Conservation (phyloP, 1,140 invertebrate genomes). For the Pemphigus obesinymphae region DNA sequence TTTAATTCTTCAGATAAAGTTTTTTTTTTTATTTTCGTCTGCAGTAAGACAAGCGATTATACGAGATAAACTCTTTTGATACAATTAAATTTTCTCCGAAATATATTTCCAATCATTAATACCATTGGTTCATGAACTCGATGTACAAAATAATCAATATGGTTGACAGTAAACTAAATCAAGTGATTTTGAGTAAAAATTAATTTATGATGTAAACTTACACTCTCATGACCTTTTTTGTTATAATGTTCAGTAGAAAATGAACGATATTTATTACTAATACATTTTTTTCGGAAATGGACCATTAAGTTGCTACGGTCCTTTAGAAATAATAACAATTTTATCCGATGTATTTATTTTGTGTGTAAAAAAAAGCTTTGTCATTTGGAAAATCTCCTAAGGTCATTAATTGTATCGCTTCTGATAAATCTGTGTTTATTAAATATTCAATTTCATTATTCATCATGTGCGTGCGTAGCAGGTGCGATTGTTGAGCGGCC, state of each 20-base stretch:
- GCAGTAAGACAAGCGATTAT: neutral
- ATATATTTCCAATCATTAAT: neutral
- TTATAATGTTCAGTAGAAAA: neutral
- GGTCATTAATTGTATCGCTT: neutral
- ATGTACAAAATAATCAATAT: neutral
- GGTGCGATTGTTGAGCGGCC: too few relatives aligned
- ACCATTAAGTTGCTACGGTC: neutral
- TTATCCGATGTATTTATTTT: neutral
- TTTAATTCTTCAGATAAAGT: neutral
- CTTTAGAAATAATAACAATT: neutral
- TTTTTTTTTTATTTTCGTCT: neutral
- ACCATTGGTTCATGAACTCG: neutral
- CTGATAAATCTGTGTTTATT: neutral
- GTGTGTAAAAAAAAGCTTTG: neutral
- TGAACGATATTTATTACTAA: neutral
- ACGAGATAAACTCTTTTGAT: neutral
- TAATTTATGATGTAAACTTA: neutral
- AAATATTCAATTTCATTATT: neutral
- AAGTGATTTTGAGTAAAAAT: neutral
- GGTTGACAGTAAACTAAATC: conserved; percentile 12
- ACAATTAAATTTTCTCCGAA: neutral
- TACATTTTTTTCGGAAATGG: neutral
- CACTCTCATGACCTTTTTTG: neutral
- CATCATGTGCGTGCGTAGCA: too few relatives aligned
- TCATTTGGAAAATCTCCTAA: neutral